Conservation (phyloP, 2,888 invertebrate genomes). For the Ophraella communa region DNA sequence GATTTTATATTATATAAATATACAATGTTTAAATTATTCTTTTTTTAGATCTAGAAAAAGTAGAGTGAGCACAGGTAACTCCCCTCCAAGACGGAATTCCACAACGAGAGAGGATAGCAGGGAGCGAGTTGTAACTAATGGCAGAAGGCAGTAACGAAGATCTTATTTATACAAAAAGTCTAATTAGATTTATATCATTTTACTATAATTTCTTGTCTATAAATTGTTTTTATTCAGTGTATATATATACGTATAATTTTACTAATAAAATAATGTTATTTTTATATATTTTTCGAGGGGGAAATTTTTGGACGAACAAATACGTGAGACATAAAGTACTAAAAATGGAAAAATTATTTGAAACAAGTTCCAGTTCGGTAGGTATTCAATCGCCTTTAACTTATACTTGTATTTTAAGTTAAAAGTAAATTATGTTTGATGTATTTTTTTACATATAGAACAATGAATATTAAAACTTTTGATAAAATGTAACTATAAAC, state of each 20-base stretch:
- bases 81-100: constrained; percentile 69
- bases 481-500: constrained; percentile 8
- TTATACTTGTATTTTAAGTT: neutral
- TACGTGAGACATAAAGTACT: neutral
- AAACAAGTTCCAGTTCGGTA: too few relatives aligned
- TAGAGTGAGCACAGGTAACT: constrained; percentile 63
- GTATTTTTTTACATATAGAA: neutral
- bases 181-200: too few relatives aligned
- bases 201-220: constrained; percentile 13
- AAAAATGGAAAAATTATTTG: too few relatives aligned
- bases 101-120: constrained; percentile 73
- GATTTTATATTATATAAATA: too few relatives aligned
- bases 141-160: constrained; percentile 55
- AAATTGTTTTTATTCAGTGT: constrained; percentile 18
- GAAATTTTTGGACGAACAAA: neutral
- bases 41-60: constrained; percentile 67
- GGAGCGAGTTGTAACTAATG: constrained; percentile 64
- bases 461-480: constrained; percentile 11
- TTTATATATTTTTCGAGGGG: constrained; percentile 9
- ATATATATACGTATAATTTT: constrained; percentile 19
- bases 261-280: constrained; percentile 14
- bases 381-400: too few relatives aligned
- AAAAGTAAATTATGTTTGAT: neutral
- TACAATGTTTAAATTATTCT: neutral
- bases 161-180: constrained; percentile 4